A percentile compares a stretch with the other conserved stretches of the same genome.
These are phyloP conservation scores for Papio anubis DNA, from an alignment of 2,113 vertebrate species.

Conservation along the genomic window DNA sequence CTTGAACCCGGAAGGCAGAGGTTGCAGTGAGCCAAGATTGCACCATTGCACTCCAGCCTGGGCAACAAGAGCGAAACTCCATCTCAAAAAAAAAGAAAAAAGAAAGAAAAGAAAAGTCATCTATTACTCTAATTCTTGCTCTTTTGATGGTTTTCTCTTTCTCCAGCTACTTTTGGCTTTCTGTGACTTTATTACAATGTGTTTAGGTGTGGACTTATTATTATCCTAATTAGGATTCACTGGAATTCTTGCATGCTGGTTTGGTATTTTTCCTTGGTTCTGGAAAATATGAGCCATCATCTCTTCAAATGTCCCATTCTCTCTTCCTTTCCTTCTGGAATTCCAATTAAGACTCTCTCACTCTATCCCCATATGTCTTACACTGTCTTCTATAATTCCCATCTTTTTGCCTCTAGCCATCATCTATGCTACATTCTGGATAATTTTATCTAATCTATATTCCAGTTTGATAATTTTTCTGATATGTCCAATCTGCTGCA, in stretches of 20 bases:
- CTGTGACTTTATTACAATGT: neutral
- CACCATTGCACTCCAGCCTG: too few relatives aligned
- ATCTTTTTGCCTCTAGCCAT: neutral
- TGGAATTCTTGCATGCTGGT: neutral
- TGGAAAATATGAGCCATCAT: neutral
- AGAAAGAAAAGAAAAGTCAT: neutral
- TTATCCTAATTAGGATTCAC: neutral
- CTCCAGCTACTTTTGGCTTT: neutral
- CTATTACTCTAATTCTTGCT: neutral
- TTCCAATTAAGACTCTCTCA: neutral
- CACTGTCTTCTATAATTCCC: neutral
- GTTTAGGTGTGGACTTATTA: neutral
- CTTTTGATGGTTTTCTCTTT: neutral
- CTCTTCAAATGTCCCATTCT: conserved; percentile 1
- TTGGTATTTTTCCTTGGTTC: neutral
- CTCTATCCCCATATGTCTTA: neutral
- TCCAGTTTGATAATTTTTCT: neutral
- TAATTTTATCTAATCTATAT: neutral
- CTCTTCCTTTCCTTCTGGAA: neutral
- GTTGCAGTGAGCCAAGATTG: too few relatives aligned
- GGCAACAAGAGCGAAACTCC: too few relatives aligned
- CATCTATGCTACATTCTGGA: neutral
- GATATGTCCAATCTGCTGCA: neutral
- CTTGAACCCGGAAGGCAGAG: too few relatives aligned
- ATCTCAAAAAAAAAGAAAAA: too few relatives aligned